Conservation (phyloP, 2,113 vertebrate genomes). For the Antechinus stuartii region DNA sequence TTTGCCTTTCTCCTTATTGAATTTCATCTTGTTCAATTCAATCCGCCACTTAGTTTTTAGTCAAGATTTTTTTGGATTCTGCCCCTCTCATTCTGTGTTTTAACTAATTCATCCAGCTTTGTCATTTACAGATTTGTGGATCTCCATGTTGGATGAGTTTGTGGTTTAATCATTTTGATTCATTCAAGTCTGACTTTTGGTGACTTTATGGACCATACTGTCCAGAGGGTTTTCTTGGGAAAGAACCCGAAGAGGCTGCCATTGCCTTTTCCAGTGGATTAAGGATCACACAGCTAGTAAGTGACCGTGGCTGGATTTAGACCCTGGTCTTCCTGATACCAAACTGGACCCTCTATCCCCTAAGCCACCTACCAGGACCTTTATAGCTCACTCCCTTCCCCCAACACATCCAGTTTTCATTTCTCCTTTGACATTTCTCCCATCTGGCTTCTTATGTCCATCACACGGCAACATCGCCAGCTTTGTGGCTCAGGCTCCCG, state of each 20-base stretch:
- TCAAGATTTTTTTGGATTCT: background rate
- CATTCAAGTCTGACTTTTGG: background rate
- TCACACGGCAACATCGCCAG: background rate
- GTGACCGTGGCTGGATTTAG: background rate
- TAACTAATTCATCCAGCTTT: background rate
- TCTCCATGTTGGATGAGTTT: background rate
- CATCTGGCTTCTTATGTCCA: too few species aligned
- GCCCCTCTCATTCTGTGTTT: background rate
- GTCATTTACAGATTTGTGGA: background rate
- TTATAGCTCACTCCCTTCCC: background rate
- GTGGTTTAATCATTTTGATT: background rate
- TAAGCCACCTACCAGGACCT: background rate
- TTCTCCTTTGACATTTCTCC: background rate
- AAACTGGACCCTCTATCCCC: background rate
- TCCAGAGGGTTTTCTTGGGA: background rate
- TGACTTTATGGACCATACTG: background rate
- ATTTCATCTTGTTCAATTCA: background rate
- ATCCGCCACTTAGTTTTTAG: background rate
- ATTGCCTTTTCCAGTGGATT: background rate
- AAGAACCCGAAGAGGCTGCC: background rate
- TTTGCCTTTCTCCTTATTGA: background rate
- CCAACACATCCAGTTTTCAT: background rate
- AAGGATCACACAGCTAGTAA: background rate
- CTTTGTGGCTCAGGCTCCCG: background rate
- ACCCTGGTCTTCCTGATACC: background rate